Evolutionary conservation across 2,113 vertebrate genomes (phyloP).

Genomic region (Urocynchramus pylzowi): DNA sequence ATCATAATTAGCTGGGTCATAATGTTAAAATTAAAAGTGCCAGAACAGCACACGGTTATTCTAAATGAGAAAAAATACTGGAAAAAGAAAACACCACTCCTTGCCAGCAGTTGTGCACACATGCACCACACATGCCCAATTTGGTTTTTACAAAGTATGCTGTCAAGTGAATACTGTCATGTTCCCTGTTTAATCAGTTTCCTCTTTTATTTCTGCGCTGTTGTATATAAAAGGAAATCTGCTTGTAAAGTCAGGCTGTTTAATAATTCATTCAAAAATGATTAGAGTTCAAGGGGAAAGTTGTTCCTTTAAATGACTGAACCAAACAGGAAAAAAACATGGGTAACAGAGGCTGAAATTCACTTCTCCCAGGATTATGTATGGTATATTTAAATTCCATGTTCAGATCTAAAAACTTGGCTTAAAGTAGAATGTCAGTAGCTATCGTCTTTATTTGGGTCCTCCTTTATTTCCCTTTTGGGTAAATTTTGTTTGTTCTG

Average conservation of each 20-base stretch:
- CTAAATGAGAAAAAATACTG: not conserved
- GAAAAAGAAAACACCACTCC: not conserved
- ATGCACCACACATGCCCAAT: conserved; percentile 33
- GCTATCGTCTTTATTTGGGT: not conserved
- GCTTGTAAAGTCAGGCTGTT: conserved; percentile 57
- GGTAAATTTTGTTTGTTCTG: not conserved
- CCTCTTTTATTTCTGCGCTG: conserved; percentile 40
- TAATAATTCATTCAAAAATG: conserved; percentile 58
- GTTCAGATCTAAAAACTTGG: not conserved
- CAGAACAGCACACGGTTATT: not conserved
- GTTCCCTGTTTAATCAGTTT: conserved; percentile 54
- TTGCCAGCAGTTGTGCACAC: not conserved
- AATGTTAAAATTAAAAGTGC: not conserved
- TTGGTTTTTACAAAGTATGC: conserved; percentile 37
- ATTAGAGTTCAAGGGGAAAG: conserved; percentile 52
- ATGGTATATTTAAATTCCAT: not conserved
- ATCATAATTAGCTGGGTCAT: not conserved
- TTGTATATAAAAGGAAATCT: conserved; percentile 40
- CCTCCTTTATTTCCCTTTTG: not conserved
- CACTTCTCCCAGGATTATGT: not conserved
- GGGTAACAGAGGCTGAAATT: not conserved
- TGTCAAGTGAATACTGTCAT: conserved; percentile 50
- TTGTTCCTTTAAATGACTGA: conserved; percentile 41
- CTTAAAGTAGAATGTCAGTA: not conserved
- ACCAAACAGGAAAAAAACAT: not conserved